A percentile compares a stretch with the other conserved stretches of the same genome.
Evolutionary conservation across 2,888 invertebrate genomes (phyloP).

Genomic region (Metopia argyrocephala): DNA sequence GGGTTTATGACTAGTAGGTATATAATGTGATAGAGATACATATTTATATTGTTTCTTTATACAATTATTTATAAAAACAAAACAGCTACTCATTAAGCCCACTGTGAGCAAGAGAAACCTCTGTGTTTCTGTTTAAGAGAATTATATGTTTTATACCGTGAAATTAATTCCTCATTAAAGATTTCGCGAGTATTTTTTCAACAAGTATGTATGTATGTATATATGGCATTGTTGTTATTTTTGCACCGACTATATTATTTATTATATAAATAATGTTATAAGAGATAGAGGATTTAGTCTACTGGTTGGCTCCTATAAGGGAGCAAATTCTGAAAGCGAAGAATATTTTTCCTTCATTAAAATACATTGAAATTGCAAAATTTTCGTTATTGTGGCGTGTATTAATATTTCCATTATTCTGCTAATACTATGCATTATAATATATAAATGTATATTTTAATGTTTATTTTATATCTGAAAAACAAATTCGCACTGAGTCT

Average conservation of each 20-base stretch:
- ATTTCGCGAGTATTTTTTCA: too few species aligned
- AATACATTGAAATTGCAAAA: not conserved
- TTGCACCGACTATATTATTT: not conserved
- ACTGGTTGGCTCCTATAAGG: slow-evolving; percentile 21
- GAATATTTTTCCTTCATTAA: not conserved
- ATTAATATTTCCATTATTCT: not conserved
- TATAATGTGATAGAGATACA: too few species aligned
- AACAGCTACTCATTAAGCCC: too few species aligned
- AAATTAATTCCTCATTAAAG: too few species aligned
- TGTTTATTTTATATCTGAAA: slow-evolving; percentile 24
- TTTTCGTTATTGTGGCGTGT: not conserved
- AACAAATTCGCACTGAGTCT: not conserved
- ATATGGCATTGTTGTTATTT: not conserved
- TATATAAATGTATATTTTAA: not conserved
- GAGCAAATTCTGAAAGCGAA: not conserved
- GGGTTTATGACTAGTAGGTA: too few species aligned
- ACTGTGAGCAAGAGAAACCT: too few species aligned
- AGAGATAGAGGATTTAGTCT: slow-evolving; percentile 45
- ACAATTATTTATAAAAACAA: too few species aligned
- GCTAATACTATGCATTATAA: not conserved
- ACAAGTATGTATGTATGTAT: not conserved
- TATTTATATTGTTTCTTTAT: too few species aligned
- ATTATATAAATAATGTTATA: slow-evolving; percentile 43
- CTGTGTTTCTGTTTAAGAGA: too few species aligned
- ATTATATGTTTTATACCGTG: too few species aligned